Evolutionary conservation across 2,113 vertebrate species (phyloP).

Genomic region (Anthoscopus minutus): DNA sequence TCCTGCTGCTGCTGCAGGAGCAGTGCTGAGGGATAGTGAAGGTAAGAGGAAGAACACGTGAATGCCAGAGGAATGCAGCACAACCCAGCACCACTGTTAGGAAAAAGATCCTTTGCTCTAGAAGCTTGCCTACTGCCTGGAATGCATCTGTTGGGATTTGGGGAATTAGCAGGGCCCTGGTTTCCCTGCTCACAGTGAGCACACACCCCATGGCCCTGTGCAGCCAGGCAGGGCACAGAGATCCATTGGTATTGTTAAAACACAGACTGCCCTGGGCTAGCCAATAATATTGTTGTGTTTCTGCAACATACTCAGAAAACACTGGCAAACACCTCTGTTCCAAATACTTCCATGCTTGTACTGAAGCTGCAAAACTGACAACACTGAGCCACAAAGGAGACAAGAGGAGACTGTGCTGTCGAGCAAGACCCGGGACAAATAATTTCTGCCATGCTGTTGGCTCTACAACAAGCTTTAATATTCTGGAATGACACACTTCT

Average conservation of each 20-base stretch:
- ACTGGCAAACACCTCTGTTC: neutral
- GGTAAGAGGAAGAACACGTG: neutral
- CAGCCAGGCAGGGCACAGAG: neutral
- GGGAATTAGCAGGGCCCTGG: neutral
- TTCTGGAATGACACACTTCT: neutral
- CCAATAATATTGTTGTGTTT: fast-evolving
- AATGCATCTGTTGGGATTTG: neutral
- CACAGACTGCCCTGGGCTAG: neutral
- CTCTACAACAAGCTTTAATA: conserved; percentile 38
- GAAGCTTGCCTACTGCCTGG: neutral
- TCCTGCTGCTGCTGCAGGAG: neutral
- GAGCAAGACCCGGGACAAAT: neutral
- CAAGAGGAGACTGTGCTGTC: neutral
- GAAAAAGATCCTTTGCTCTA: neutral
- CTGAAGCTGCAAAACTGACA: neutral
- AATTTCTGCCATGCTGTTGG: neutral
- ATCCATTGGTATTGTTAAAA: neutral
- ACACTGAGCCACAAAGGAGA: neutral
- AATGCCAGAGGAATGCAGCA: neutral
- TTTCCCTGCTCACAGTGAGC: neutral
- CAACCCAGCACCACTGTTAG: neutral
- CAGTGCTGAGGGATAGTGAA: neutral
- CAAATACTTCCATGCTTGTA: neutral
- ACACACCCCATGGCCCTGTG: neutral
- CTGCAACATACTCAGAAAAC: neutral